Conservation (phyloP, 2,797 vertebrate genomes). For the Coregonus ussuriensis region DNA sequence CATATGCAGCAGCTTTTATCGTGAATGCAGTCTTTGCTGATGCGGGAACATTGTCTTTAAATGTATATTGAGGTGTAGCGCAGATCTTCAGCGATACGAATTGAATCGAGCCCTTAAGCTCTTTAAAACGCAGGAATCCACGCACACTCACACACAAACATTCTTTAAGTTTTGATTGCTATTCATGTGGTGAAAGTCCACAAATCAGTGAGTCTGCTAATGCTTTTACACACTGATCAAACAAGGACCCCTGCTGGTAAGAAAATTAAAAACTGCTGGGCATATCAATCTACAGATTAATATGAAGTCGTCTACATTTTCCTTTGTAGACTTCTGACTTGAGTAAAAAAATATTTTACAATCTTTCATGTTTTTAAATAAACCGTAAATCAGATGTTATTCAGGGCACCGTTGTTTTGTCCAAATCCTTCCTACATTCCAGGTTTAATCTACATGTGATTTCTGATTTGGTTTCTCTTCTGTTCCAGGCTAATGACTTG, state of each 20-base stretch:
- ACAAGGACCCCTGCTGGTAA: constrained; percentile 30
- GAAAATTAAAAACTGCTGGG: constrained; percentile 1
- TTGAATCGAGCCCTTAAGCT: neutral
- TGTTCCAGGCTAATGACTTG: constrained; percentile 90
- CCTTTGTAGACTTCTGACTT: neutral
- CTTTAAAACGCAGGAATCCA: neutral
- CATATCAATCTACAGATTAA: neutral
- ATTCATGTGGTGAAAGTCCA: constrained; percentile 3
- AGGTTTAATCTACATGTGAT: neutral
- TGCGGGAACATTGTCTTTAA: no score
- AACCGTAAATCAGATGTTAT: neutral
- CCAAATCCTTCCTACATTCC: neutral
- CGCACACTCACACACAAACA: neutral
- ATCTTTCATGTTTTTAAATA: no score
- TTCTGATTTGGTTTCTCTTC: constrained; percentile 8
- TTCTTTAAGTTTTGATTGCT: neutral
- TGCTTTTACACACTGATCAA: constrained; percentile 1
- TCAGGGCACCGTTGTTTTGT: neutral
- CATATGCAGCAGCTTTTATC: no score
- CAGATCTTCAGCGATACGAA: no score
- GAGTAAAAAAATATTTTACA: neutral
- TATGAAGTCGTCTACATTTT: neutral
- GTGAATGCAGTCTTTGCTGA: no score
- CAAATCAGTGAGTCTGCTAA: constrained; percentile 1
- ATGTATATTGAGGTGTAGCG: no score